A percentile compares a stretch with the other conserved stretches of the same genome.
These are phyloP conservation scores for Salpingus planirostris DNA, from an alignment of 2,888 invertebrate genomes.

Conservation along the genomic window DNA sequence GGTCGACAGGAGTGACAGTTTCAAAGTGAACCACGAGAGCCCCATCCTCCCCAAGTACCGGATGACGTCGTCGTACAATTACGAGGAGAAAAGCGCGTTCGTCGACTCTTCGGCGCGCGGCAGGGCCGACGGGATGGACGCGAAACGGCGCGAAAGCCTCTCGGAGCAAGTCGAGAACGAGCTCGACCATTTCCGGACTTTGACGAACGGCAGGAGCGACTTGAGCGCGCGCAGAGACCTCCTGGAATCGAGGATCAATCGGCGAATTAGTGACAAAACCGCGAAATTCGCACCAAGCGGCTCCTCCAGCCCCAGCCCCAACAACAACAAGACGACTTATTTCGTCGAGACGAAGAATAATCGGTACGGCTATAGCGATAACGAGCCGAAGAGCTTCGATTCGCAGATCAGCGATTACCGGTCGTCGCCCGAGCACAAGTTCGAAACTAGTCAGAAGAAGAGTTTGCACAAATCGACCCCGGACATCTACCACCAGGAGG, in stretches of 20 bases:
- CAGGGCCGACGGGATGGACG: slow-evolving; percentile 59
- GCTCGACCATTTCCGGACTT: slow-evolving; percentile 16
- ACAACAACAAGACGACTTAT: slow-evolving; percentile 46
- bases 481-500: slow-evolving; percentile 48
- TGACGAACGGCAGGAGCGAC: slow-evolving; percentile 46
- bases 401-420: slow-evolving; percentile 52
- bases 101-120: slow-evolving; percentile 48
- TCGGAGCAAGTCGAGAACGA: slow-evolving; percentile 30
- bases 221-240: slow-evolving; percentile 65
- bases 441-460: slow-evolving; percentile 31
- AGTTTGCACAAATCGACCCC: slow-evolving; percentile 54
- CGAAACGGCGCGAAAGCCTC: slow-evolving; percentile 47
- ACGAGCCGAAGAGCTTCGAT: slow-evolving; percentile 61
- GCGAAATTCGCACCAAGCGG: slow-evolving; percentile 50
- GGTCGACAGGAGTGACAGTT: slow-evolving; percentile 40
- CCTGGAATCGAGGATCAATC: slow-evolving; percentile 65
- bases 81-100: slow-evolving; percentile 44
- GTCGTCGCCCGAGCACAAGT: slow-evolving; percentile 50
- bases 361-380: slow-evolving; percentile 42
- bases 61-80: slow-evolving; percentile 44
- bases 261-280: slow-evolving; percentile 43
- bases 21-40: slow-evolving; percentile 37
- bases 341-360: slow-evolving; percentile 46
- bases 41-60: slow-evolving; percentile 55
- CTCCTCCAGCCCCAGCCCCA: slow-evolving; percentile 45